A percentile compares a stretch with the other conserved stretches of the same genome.
Conservation (phyloP, 2,113 vertebrate species). For the Gobiocypris rarus region DNA sequence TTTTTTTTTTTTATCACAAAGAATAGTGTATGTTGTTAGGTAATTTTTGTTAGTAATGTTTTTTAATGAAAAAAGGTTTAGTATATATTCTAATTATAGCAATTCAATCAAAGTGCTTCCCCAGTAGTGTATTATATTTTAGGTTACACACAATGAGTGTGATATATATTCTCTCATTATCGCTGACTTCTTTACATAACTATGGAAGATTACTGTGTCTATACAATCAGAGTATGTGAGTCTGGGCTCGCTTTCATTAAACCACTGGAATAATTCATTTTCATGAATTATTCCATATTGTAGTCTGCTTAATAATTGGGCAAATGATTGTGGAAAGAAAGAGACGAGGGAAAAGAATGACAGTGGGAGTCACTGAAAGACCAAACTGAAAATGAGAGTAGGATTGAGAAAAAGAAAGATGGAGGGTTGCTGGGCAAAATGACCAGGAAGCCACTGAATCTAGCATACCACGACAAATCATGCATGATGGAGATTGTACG, state of each 20-base stretch:
- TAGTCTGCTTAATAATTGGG: constrained; percentile 12
- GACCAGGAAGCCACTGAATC: constrained; percentile 1
- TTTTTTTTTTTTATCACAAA: not conserved
- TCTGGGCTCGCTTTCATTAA: constrained; percentile 35
- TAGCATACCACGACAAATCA: constrained; percentile 40
- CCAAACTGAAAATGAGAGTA: not conserved
- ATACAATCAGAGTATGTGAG: not conserved
- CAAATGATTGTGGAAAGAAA: not conserved
- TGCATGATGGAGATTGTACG: constrained; percentile 51
- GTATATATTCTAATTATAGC: not conserved
- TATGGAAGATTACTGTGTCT: constrained; percentile 35
- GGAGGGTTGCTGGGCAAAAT: constrained; percentile 2
- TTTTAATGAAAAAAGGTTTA: too few species aligned
- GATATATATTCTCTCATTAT: constrained; percentile 35
- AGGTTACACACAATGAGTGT: not conserved
- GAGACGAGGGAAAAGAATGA: not conserved
- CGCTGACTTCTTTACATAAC: constrained; percentile 13
- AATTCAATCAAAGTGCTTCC: not conserved
- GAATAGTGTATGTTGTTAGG: not conserved
- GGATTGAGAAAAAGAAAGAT: not conserved
- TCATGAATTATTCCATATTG: constrained; percentile 40
- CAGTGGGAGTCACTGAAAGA: not conserved
- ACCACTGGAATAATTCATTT: constrained; percentile 33
- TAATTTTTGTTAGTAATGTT: not conserved
- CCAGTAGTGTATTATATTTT: not conserved